A percentile compares a stretch with the other conserved stretches of the same genome.
phyloP scores from a whole-genome alignment of 2,888 invertebrate genomes.

The Zhuqinia jingwanae region DNA sequence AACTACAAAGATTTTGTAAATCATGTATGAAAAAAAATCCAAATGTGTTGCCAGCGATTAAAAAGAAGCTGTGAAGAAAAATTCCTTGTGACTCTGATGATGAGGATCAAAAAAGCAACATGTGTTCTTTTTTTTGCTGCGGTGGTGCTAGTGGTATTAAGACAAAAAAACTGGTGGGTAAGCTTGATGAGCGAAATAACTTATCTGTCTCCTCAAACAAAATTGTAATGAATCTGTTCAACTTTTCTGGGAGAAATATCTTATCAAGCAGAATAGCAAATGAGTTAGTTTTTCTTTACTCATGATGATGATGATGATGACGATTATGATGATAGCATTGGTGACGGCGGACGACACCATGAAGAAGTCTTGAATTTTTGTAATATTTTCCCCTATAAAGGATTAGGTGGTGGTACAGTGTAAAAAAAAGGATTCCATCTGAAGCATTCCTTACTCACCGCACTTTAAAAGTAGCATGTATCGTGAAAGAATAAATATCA shows the following conservation, averaged over 20 bases:
- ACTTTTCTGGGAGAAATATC: neutral
- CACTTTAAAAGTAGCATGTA: constrained; percentile 1
- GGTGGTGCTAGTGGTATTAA: neutral
- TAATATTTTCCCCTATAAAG: neutral
- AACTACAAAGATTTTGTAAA: neutral
- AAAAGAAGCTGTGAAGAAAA: neutral
- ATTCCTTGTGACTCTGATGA: neutral
- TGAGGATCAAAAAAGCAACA: neutral
- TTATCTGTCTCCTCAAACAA: neutral
- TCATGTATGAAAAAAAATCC: neutral
- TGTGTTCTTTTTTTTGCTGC: neutral
- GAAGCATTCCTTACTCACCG: constrained; percentile 1
- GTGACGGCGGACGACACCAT: constrained; percentile 3
- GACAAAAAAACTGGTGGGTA: neutral
- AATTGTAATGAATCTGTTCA: constrained; percentile 3
- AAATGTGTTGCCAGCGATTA: constrained; percentile 20
- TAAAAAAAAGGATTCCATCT: too few relatives aligned
- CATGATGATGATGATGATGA: constrained; percentile 22
- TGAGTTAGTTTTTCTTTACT: neutral
- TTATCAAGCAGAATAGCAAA: neutral
- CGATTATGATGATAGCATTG: too few relatives aligned
- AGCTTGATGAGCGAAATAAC: constrained; percentile 18
- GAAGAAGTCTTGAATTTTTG: neutral
- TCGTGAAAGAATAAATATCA: too few relatives aligned
- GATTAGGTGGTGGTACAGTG: too few relatives aligned